Evolutionary conservation across 2,113 vertebrate genomes (phyloP).

Genomic region (Protobothrops mucrosquamatus): DNA sequence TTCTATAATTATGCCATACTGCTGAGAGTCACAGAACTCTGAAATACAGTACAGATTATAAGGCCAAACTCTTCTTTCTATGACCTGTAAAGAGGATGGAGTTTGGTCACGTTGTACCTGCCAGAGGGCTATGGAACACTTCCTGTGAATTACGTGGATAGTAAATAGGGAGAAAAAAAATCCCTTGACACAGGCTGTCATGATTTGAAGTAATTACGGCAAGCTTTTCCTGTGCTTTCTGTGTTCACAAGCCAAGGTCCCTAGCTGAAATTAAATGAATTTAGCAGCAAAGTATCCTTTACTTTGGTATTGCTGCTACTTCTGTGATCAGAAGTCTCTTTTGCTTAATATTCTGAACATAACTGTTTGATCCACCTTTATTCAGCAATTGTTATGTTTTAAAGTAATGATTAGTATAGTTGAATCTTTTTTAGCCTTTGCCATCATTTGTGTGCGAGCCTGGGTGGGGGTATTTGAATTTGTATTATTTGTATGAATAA

Average conservation of each 20-base stretch:
- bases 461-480: constrained; percentile 68
- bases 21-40: background rate
- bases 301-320: background rate
- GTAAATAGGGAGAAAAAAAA: background rate
- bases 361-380: constrained; percentile 5
- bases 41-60: background rate
- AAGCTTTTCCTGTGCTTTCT: background rate
- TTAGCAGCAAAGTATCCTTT: background rate
- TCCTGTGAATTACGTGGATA: background rate
- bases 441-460: constrained; percentile 44
- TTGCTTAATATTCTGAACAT: constrained; percentile 22
- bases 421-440: constrained; percentile 49
- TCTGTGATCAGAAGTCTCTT: constrained; percentile 1
- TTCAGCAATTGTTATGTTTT: constrained; percentile 33
- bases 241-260: background rate
- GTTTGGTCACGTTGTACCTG: background rate
- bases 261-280: background rate
- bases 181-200: background rate
- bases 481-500: constrained; percentile 76
- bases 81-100: background rate
- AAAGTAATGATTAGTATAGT: constrained; percentile 9
- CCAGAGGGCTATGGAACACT: background rate
- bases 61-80: background rate
- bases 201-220: background rate
- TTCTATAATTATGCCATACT: background rate